Evolutionary conservation across 2,888 invertebrate genomes (phyloP), one percentile per base, ranked within the genome.

Genomic region (Dynastes hyllus): DNA sequence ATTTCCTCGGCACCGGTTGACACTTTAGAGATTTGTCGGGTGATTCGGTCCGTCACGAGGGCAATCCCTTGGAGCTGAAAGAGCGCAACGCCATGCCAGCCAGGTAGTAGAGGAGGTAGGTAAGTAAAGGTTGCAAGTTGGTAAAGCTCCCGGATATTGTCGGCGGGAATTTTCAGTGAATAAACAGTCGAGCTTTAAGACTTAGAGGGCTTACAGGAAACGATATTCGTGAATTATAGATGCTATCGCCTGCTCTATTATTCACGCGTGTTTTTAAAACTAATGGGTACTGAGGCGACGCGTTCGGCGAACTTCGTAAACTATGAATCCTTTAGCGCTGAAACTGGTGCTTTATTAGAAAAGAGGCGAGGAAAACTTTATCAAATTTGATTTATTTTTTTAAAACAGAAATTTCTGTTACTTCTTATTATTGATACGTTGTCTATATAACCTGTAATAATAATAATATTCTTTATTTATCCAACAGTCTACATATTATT

Each of bases 211-310:
- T 51, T 51, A 51, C 53, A 53, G 50, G 69, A 51, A 69, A 29
- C 69, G 69, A 69, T 69, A 69, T 61, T 75, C 65, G 6, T 78
- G 78, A 71, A 78, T 78, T 75, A 78, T 78, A 78, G 58, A 78
- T 75, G 73, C 66, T 55, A 63, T 75, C 66, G 55, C 66, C 27
- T 53, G 22, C 58, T 78, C 75, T 75, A 78, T 78, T 78, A 78
- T 78, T 78, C 78, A 78, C 29, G 73, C 40, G 73, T 78, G 78
- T 78, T 78, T 78, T 78, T 78, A 78, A 78, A 78, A 75, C 75
- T 78, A 78, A 78, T 78, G 78, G 78, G 75, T 78, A 67, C 53
- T 66, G 78, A 78, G 61, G 45, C 45, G 78, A 29, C 61, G 63
- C 66, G n/a, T 67, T 51, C 11, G 6, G 77, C 45, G 22, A 77